phyloP scores from a whole-genome alignment of 1,140 invertebrate species.

The Drosophila jambulina region DNA sequence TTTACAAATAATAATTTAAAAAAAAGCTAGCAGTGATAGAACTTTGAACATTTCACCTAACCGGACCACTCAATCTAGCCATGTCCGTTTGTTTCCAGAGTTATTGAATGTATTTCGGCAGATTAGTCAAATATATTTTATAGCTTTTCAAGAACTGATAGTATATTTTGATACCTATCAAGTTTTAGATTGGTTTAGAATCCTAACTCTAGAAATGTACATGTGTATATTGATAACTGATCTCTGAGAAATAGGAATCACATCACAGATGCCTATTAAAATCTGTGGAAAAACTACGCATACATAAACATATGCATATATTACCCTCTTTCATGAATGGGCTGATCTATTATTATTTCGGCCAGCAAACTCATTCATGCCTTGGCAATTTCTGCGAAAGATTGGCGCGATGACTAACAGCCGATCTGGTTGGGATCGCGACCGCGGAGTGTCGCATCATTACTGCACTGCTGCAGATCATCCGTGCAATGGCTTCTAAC shows the following conservation, averaged over 20 bases:
- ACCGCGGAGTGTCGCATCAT: constrained; percentile 18
- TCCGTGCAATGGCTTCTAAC: constrained; percentile 7
- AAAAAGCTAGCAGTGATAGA: no score
- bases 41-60: background rate
- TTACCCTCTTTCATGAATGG: constrained; percentile 7
- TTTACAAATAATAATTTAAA: no score
- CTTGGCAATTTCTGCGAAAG: constrained; percentile 14
- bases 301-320: background rate
- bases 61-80: background rate
- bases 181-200: background rate
- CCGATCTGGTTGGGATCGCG: background rate
- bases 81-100: background rate
- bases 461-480: constrained; percentile 14
- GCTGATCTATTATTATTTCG: constrained; percentile 6
- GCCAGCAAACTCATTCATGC: constrained; percentile 22
- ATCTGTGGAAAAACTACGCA: background rate
- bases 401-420: constrained; percentile 20
- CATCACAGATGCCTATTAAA: no score
- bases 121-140: background rate
- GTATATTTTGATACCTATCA: background rate
- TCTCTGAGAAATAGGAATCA: no score
- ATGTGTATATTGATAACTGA: background rate
- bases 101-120: background rate
- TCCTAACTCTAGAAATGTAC: no score
- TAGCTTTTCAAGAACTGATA: background rate